These are phyloP conservation scores for Myripristis jacobus DNA, from an alignment of 2,797 vertebrate species.

Conservation along the genomic window DNA sequence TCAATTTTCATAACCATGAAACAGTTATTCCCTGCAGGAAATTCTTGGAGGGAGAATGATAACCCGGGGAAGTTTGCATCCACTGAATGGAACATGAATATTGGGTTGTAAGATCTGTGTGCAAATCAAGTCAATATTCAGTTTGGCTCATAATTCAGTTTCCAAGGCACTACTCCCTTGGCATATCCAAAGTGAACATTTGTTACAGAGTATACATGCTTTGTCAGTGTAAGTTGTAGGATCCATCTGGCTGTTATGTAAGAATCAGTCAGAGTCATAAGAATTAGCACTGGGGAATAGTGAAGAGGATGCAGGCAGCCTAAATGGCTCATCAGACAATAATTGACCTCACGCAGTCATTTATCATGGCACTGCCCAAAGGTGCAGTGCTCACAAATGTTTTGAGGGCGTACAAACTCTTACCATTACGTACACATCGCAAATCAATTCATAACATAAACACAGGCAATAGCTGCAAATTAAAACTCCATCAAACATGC, in stretches of 20 bases:
- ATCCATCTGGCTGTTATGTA: slow-evolving; percentile 68
- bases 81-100: slow-evolving; percentile 51
- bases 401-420: too few relatives aligned
- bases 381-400: too few relatives aligned
- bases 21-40: slow-evolving; percentile 32
- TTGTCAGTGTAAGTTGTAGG: slow-evolving; percentile 69
- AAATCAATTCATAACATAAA: too few relatives aligned
- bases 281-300: slow-evolving; percentile 32
- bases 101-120: slow-evolving; percentile 57
- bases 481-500: too few relatives aligned
- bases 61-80: slow-evolving; percentile 4
- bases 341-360: neutral
- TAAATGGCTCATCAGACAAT: slow-evolving; percentile 21
- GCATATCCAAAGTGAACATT: slow-evolving; percentile 73
- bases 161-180: slow-evolving; percentile 63
- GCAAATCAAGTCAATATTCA: slow-evolving; percentile 72
- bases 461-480: too few relatives aligned
- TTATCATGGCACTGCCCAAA: neutral
- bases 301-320: slow-evolving; percentile 26
- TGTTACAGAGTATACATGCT: slow-evolving; percentile 73
- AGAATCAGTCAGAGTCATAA: slow-evolving; percentile 57
- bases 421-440: too few relatives aligned
- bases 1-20: slow-evolving; percentile 49
- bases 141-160: slow-evolving; percentile 65
- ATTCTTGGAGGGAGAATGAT: slow-evolving; percentile 19